phyloP scores from a whole-genome alignment of 2,888 invertebrate genomes.

The Synergus gifuensis region DNA sequence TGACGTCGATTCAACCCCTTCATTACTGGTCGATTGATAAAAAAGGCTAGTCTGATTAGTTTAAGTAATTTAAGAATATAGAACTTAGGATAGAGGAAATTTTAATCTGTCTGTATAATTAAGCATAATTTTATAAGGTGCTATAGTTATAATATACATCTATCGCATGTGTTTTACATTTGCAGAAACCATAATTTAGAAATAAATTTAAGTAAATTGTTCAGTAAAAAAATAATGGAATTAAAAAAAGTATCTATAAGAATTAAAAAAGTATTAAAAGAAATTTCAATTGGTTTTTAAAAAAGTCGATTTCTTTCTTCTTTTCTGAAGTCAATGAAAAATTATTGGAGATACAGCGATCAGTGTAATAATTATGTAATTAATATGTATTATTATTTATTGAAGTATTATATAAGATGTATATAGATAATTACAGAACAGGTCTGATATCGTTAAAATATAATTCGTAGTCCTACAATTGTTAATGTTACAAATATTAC shows the following conservation, averaged over 20 bases:
- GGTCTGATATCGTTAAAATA: neutral
- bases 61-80: neutral
- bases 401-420: slow-evolving; percentile 61
- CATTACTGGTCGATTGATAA: neutral
- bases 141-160: neutral
- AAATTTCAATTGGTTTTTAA: neutral
- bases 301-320: neutral
- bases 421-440: slow-evolving; percentile 44
- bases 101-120: neutral
- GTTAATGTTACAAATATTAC: neutral
- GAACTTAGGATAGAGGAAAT: neutral
- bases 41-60: slow-evolving; percentile 44
- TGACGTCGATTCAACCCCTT: neutral
- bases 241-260: too few relatives aligned
- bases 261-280: neutral
- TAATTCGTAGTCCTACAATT: neutral
- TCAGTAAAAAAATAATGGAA: neutral
- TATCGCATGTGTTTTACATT: neutral
- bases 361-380: neutral
- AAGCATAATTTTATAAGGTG: neutral
- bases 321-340: neutral
- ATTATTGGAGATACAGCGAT: neutral
- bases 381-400: slow-evolving; percentile 57
- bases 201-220: neutral
- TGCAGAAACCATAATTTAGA: neutral